phyloP scores from a whole-genome alignment of 2,797 vertebrate species.

The Dallia pectoralis region DNA sequence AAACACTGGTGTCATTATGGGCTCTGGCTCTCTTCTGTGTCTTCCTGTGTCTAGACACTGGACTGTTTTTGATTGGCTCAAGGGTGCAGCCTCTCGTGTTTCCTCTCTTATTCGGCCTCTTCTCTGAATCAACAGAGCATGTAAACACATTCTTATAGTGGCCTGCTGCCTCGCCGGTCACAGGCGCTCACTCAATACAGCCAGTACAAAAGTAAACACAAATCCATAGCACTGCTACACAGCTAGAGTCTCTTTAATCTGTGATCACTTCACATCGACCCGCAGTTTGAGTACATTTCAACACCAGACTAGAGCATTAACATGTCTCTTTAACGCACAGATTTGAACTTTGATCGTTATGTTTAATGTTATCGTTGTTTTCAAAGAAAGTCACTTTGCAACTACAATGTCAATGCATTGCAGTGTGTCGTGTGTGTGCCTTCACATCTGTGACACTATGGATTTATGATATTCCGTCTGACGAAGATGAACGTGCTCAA shows the following conservation, averaged over 20 bases:
- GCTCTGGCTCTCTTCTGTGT: background rate
- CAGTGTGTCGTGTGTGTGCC: constrained; percentile 38
- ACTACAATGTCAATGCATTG: constrained; percentile 37
- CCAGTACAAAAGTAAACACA: constrained; percentile 1
- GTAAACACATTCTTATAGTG: constrained; percentile 10
- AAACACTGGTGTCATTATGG: no score
- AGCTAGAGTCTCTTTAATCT: background rate
- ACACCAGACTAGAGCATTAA: background rate
- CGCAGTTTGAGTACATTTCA: background rate
- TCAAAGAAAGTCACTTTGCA: constrained; percentile 58
- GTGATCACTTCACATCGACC: background rate
- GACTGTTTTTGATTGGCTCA: constrained; percentile 4
- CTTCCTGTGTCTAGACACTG: background rate
- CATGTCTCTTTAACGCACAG: constrained; percentile 40
- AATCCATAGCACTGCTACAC: constrained; percentile 2
- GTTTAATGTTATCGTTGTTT: constrained; percentile 67
- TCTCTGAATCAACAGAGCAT: constrained; percentile 10
- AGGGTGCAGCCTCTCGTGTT: constrained; percentile 1
- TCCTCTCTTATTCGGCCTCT: background rate
- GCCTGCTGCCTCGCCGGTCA: background rate
- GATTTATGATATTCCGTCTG: constrained; percentile 30
- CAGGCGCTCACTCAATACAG: constrained; percentile 7
- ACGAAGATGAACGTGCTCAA: constrained; percentile 36
- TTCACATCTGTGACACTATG: constrained; percentile 42
- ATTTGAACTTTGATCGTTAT: constrained; percentile 56